These are phyloP conservation scores for Sylvia atricapilla DNA, from an alignment of 2,113 vertebrate genomes.

Conservation along the genomic window DNA sequence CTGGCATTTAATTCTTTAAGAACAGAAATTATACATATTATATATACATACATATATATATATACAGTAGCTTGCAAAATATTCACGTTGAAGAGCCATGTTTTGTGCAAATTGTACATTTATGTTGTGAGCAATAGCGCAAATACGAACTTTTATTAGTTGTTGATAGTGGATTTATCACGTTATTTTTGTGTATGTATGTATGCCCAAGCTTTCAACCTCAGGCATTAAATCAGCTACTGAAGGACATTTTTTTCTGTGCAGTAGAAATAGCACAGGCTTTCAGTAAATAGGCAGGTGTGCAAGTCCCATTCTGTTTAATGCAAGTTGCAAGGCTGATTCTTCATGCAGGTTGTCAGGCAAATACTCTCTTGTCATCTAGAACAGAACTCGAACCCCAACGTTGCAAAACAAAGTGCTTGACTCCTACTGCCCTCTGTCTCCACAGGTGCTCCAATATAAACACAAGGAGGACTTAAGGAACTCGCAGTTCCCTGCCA, in stretches of 20 bases:
- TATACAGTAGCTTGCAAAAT: conserved; percentile 60
- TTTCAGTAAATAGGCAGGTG: background rate
- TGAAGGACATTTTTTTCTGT: conserved; percentile 1
- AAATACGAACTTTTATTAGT: conserved; percentile 58
- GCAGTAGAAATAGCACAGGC: background rate
- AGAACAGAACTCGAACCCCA: background rate
- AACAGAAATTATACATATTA: conserved; percentile 39
- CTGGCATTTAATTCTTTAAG: conserved; percentile 60
- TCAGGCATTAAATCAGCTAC: conserved; percentile 21
- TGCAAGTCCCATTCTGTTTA: background rate
- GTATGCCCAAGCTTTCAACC: conserved; percentile 1
- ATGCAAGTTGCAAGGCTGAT: background rate
- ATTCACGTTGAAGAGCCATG: conserved; percentile 68
- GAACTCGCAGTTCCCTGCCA: background rate
- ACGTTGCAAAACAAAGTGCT: conserved; percentile 8
- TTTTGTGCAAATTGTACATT: conserved; percentile 72
- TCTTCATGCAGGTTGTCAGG: background rate
- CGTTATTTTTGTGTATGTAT: background rate
- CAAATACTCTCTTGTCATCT: background rate
- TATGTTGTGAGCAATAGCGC: conserved; percentile 60
- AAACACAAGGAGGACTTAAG: background rate
- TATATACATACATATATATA: conserved; percentile 31
- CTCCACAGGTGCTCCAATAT: background rate
- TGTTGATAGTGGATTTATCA: conserved; percentile 14
- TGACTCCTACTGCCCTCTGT: conserved; percentile 13